A percentile compares a stretch with the other conserved stretches of the same genome.
These are phyloP conservation scores for Lasius platythorax DNA, from an alignment of 2,888 invertebrate genomes.

Conservation along the genomic window DNA sequence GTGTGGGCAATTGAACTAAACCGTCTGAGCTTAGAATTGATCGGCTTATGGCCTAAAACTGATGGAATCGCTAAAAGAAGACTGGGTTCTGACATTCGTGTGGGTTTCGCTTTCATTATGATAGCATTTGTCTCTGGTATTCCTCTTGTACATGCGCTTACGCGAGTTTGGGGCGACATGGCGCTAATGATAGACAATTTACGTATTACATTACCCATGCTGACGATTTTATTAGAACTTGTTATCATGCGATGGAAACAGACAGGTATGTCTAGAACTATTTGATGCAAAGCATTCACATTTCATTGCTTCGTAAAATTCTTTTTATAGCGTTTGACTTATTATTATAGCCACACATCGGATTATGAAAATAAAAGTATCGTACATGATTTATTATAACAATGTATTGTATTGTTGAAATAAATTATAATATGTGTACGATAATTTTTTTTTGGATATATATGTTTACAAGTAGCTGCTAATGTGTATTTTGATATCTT, in stretches of 20 bases:
- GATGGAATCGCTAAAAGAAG: background rate
- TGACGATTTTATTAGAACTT: constrained; percentile 20
- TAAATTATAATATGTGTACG: no score
- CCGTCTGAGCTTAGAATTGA: background rate
- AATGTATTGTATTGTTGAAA: no score
- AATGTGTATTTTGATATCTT: background rate
- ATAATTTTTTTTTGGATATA: no score
- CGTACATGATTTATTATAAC: no score
- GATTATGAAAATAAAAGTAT: no score
- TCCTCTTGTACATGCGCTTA: background rate
- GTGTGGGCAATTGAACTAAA: constrained; percentile 45
- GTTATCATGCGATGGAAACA: constrained; percentile 7
- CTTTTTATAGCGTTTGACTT: no score
- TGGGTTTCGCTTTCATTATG: background rate
- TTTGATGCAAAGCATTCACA: background rate
- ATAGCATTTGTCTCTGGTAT: background rate
- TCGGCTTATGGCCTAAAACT: constrained; percentile 47
- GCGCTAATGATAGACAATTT: constrained; percentile 29
- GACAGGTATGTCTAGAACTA: constrained; percentile 29
- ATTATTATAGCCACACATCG: no score
- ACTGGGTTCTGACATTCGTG: background rate
- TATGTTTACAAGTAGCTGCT: background rate
- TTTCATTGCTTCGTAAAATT: background rate
- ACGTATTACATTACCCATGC: constrained; percentile 12
- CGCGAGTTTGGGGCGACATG: background rate